Percentiles rank a stretch among this genome's conserved stretches.
Evolutionary conservation across 2,113 vertebrate species (phyloP).

Genomic region (Ailuropoda melanoleuca): DNA sequence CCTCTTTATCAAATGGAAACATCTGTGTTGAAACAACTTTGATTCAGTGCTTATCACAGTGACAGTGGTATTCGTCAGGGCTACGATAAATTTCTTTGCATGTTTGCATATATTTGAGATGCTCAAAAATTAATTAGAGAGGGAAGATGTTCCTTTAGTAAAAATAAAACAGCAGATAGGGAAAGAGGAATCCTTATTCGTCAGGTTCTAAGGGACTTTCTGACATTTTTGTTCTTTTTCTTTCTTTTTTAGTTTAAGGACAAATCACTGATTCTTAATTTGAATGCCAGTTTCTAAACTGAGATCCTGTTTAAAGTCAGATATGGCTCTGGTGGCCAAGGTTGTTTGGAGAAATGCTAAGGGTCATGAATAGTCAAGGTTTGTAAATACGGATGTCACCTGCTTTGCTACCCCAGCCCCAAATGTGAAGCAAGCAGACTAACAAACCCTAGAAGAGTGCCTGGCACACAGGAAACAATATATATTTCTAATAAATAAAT

Average conservation of each 20-base stretch:
- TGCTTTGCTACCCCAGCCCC: not conserved
- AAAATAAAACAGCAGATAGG: conserved; percentile 8
- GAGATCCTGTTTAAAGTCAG: not conserved
- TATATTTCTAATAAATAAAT: not conserved
- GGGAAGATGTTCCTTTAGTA: not conserved
- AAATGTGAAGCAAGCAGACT: not conserved
- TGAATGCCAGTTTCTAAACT: not conserved
- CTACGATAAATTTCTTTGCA: conserved; percentile 59
- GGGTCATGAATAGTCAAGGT: not conserved
- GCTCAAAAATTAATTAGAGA: conserved; percentile 68
- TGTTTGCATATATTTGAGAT: conserved; percentile 54
- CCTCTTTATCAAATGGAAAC: conserved; percentile 74
- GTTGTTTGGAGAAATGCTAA: not conserved
- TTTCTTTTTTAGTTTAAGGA: not conserved
- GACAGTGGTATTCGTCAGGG: conserved; percentile 42
- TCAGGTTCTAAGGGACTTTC: not conserved
- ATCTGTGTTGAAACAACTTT: conserved; percentile 77
- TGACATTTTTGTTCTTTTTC: not conserved
- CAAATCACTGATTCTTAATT: not conserved
- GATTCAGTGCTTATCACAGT: conserved; percentile 54
- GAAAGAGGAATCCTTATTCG: not conserved
- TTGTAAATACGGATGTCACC: not conserved
- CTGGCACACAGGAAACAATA: not conserved
- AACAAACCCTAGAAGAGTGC: not conserved
- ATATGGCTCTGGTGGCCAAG: not conserved